phyloP scores from a whole-genome alignment of 2,113 vertebrate species.

The Paraplagusia blochii region DNA sequence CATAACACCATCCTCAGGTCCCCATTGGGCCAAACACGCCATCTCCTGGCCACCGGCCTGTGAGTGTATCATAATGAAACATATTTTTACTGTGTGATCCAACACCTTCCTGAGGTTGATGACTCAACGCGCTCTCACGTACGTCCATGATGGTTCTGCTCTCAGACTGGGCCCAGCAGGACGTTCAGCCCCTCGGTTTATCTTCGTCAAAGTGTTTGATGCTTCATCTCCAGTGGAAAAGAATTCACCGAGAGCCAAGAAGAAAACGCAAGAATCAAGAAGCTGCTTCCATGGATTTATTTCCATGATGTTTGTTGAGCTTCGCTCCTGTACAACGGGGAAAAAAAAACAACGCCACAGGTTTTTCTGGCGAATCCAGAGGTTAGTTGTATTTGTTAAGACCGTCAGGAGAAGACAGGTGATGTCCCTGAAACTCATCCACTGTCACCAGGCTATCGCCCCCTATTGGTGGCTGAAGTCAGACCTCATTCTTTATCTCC shows the following conservation, averaged over 20 bases:
- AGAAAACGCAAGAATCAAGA: conserved; percentile 1
- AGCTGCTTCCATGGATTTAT: neutral
- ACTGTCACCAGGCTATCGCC: neutral
- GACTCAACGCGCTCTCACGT: too few species aligned
- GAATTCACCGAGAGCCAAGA: neutral
- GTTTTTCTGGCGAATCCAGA: conserved; percentile 30
- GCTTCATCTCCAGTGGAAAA: conserved; percentile 10
- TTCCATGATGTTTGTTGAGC: conserved; percentile 2
- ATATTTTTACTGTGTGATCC: too few species aligned
- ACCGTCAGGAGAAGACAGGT: conserved; percentile 34
- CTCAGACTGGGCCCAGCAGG: conserved; percentile 4
- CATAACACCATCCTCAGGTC: too few species aligned
- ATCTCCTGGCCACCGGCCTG: too few species aligned
- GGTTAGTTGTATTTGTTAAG: conserved; percentile 32
- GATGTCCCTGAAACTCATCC: conserved; percentile 25
- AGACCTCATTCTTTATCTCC: too few species aligned
- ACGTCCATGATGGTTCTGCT: neutral
- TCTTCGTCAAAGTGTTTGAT: neutral
- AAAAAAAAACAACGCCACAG: conserved; percentile 1
- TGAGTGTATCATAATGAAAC: too few species aligned
- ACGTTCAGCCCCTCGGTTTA: conserved; percentile 1
- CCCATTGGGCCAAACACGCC: too few species aligned
- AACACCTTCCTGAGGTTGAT: too few species aligned
- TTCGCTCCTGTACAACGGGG: conserved; percentile 4
- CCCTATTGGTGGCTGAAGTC: too few species aligned